Percentiles rank a stretch among this genome's conserved stretches.
phyloP scores from a whole-genome alignment of 2,113 vertebrate species.

The Malaclemys terrapin region DNA sequence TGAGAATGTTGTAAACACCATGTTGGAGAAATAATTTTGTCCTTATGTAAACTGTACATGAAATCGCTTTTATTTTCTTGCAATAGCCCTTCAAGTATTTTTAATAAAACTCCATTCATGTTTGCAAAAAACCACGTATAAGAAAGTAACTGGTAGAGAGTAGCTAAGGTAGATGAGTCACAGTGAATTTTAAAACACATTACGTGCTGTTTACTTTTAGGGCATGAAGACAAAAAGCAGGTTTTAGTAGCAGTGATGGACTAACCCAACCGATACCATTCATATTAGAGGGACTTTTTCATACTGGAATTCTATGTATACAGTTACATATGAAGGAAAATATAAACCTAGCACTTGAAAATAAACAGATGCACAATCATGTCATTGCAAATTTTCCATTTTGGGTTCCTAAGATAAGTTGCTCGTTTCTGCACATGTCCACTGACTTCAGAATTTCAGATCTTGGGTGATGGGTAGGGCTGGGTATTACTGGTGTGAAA shows the following conservation, averaged over 20 bases:
- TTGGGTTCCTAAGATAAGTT: accelerated
- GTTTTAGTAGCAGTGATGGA: neutral
- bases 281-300: neutral
- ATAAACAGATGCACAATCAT: neutral
- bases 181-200: neutral
- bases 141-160: neutral
- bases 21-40: neutral
- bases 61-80: neutral
- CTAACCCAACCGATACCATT: neutral
- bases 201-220: neutral
- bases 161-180: neutral
- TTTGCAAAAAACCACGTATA: neutral
- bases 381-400: accelerated
- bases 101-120: neutral
- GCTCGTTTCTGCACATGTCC: neutral
- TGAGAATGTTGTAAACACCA: neutral
- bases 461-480: neutral
- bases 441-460: accelerated
- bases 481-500: neutral
- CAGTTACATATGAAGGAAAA: neutral
- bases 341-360: neutral
- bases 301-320: neutral
- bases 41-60: neutral
- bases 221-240: neutral
- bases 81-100: neutral